These are phyloP conservation scores for Anguilla rostrata DNA, from an alignment of 2,113 vertebrate genomes.

Conservation along the genomic window DNA sequence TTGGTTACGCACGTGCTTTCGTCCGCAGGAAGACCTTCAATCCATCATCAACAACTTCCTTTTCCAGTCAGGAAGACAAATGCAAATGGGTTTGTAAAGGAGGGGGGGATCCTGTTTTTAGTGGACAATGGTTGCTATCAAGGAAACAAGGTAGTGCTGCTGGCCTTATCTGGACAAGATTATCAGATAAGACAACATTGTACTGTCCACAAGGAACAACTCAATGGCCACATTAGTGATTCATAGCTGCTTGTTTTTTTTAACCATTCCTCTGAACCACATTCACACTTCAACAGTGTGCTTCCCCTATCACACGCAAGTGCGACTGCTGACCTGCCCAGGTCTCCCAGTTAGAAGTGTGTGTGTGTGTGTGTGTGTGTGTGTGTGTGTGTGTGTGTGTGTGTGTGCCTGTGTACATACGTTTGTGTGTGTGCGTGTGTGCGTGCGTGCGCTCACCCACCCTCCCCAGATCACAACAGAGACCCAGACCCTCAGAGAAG, in stretches of 20 bases:
- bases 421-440: slow-evolving; percentile 34
- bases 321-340: slow-evolving; percentile 7
- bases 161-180: slow-evolving; percentile 7
- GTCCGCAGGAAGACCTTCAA: background rate
- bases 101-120: background rate
- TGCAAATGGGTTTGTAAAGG: background rate
- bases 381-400: slow-evolving; percentile 21
- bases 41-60: background rate
- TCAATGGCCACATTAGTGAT: background rate
- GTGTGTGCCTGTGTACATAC: slow-evolving; percentile 1
- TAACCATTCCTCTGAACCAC: background rate
- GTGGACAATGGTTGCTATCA: background rate
- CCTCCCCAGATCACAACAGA: slow-evolving; percentile 49
- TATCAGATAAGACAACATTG: slow-evolving; percentile 9
- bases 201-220: background rate
- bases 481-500: slow-evolving; percentile 44
- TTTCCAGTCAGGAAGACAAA: background rate
- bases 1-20: slow-evolving; percentile 7
- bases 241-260: background rate
- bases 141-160: background rate
- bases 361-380: slow-evolving; percentile 22
- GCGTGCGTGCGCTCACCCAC: slow-evolving; percentile 24
- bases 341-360: slow-evolving; percentile 25
- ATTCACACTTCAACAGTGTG: background rate
- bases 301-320: background rate